phyloP scores from a whole-genome alignment of 2,888 invertebrate genomes.

The Andrena bucephala region DNA sequence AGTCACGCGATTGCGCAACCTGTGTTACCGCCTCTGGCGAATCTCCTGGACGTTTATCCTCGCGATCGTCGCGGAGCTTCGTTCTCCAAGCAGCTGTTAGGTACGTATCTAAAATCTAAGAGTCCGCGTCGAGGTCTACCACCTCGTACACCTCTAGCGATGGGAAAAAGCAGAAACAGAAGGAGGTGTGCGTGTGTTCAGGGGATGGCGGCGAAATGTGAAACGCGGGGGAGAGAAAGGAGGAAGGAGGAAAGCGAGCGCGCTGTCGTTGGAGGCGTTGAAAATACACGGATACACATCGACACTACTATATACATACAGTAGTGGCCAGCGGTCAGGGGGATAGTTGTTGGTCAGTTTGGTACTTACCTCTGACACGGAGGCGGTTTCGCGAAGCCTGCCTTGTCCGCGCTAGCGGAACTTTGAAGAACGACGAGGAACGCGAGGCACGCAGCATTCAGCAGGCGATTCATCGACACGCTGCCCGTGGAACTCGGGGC shows the following conservation, averaged over 20 bases:
- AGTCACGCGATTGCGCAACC: slow-evolving; percentile 51
- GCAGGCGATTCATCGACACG: slow-evolving; percentile 68
- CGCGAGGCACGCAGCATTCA: slow-evolving; percentile 69
- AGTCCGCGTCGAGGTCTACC: not conserved
- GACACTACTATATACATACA: not conserved
- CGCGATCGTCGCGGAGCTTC: not conserved
- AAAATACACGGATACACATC: not conserved
- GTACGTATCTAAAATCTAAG: not conserved
- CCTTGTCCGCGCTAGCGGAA: slow-evolving; percentile 58
- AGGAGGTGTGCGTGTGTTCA: slow-evolving; percentile 11
- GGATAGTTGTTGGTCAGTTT: slow-evolving; percentile 32
- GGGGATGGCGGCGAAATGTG: not conserved
- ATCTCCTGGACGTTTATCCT: not conserved
- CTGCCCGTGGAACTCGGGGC: slow-evolving; percentile 61
- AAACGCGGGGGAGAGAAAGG: slow-evolving; percentile 25
- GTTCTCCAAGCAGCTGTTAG: not conserved
- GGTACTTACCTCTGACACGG: slow-evolving; percentile 83
- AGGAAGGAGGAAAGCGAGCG: slow-evolving; percentile 17
- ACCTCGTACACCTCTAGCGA: not conserved
- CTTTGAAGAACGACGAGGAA: slow-evolving; percentile 66
- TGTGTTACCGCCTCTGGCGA: not conserved
- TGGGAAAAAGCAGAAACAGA: not conserved
- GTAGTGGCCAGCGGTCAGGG: not conserved
- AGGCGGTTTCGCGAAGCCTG: slow-evolving; percentile 73
- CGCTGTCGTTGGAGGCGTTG: not conserved